Evolutionary conservation across 2,797 vertebrate species (phyloP).

Genomic region (Dicrostonyx torquatus): DNA sequence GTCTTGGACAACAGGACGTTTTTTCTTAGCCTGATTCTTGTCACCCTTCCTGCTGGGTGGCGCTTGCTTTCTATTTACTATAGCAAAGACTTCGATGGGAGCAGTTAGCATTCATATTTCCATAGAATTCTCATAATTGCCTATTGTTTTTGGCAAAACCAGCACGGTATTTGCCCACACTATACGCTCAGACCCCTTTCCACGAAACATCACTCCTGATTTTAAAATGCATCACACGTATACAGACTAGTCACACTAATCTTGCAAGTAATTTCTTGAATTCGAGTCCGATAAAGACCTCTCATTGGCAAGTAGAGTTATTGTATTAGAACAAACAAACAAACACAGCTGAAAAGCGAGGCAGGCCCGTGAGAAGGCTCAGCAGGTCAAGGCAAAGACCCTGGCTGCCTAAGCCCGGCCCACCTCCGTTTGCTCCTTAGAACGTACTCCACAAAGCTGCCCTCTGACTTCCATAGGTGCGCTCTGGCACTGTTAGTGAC

Average conservation of each 20-base stretch:
- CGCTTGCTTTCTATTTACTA: slow-evolving; percentile 80
- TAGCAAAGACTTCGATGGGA: slow-evolving; percentile 84
- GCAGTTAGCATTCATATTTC: slow-evolving; percentile 84
- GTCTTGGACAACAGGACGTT: slow-evolving; percentile 84
- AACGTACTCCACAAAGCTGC: neutral
- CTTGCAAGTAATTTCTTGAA: slow-evolving; percentile 48
- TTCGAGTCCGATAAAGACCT: neutral
- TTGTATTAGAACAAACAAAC: neutral
- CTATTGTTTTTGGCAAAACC: slow-evolving; percentile 85
- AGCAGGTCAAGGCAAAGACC: neutral
- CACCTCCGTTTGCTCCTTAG: neutral
- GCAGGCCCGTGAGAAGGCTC: neutral
- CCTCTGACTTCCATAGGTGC: too few species aligned
- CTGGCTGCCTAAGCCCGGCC: too few species aligned
- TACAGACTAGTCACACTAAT: slow-evolving; percentile 4
- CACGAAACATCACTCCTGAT: slow-evolving; percentile 39
- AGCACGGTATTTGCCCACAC: slow-evolving; percentile 70
- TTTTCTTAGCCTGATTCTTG: slow-evolving; percentile 82
- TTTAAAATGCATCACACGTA: neutral
- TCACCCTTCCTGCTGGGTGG: slow-evolving; percentile 80
- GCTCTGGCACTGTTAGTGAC: too few species aligned
- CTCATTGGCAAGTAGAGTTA: neutral
- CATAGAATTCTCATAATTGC: slow-evolving; percentile 84
- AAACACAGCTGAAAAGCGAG: neutral
- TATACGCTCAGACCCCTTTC: slow-evolving; percentile 5